Base-by-base conservation (phyloP, 2,113 vertebrate genomes). In the Callospermophilus lateralis region DNA sequence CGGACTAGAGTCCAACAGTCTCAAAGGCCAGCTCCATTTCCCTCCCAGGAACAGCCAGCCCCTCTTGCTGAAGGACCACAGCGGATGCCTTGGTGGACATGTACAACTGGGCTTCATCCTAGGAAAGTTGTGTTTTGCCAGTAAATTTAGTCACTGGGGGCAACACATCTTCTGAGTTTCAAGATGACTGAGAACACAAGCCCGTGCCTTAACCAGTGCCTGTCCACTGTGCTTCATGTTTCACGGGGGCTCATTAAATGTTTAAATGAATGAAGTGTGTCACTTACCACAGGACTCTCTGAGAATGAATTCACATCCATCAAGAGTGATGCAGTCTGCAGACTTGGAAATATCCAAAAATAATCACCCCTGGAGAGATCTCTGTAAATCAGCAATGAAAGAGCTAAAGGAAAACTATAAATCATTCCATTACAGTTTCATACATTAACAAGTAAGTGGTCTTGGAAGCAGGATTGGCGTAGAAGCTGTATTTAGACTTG, bases 311-410 rank as follows among this genome's bases (percentile, higher is more conserved):
- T 93, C 93, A 72, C 92, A 80, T 84, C 87, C 67, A 7, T 88
- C 88, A 93, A 51, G 89, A 95, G 55, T 76, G 51, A 0, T 42
- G 22, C 63, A n/a, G 65, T 94, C 84, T 48, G 61, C 76, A 84
- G 89, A 96, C 90, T 63, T 85, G 72, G 68, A 89, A 89, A 61
- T 97, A 95, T 80, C 85, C 89, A 37, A 80, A 96, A 93, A 97
- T 97, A 96, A 97, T 96, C 94, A 85, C 72, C 96, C 80, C 93
- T 63, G 4, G 84, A 95, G 97, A 88, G 77, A 95, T 88, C 94
- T 95, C 89, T 48, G 20, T 90, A 84, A 96, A 97, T 95, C 95
- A 90, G 95, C 94, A 95, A 45, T 89, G 96, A 97, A 96, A 85
- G 67, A 94, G 77, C 96, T 88, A 51, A 96, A 86, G n/a, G 53